These are phyloP conservation scores for Pangasius krempfi DNA, from an alignment of 2,797 vertebrate species.

Conservation along the genomic window DNA sequence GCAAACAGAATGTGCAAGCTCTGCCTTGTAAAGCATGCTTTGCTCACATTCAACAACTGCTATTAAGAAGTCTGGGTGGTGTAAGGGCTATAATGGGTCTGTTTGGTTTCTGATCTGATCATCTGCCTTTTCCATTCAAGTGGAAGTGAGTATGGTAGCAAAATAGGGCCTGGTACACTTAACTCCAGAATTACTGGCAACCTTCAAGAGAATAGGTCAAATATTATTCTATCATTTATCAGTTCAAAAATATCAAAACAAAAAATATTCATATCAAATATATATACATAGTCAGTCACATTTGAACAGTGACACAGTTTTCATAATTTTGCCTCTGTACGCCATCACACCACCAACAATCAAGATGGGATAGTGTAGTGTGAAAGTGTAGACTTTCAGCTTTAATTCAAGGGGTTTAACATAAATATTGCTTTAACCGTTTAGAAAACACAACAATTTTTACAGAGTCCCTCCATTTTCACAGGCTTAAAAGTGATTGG, in stretches of 20 bases:
- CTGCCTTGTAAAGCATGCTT: slow-evolving; percentile 75
- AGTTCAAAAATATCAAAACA: neutral
- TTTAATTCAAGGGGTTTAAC: no score
- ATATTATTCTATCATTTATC: neutral
- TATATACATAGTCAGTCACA: no score
- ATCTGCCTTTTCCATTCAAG: slow-evolving; percentile 3
- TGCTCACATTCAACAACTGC: slow-evolving; percentile 37
- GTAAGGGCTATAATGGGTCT: slow-evolving; percentile 7
- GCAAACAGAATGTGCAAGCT: slow-evolving; percentile 75
- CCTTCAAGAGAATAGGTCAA: neutral
- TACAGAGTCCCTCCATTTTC: neutral
- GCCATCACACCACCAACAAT: no score
- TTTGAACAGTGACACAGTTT: no score
- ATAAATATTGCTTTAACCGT: no score
- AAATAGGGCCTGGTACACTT: neutral
- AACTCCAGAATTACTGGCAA: neutral
- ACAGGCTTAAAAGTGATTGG: neutral
- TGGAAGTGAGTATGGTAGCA: neutral
- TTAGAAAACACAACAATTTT: no score
- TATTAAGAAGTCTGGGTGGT: slow-evolving; percentile 3
- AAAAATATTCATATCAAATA: no score
- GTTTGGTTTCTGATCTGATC: slow-evolving; percentile 11
- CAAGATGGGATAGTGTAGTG: no score
- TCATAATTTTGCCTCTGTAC: no score
- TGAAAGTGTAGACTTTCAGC: no score